phyloP scores from a whole-genome alignment of 2,888 invertebrate species.

The Dryococelus australis region DNA sequence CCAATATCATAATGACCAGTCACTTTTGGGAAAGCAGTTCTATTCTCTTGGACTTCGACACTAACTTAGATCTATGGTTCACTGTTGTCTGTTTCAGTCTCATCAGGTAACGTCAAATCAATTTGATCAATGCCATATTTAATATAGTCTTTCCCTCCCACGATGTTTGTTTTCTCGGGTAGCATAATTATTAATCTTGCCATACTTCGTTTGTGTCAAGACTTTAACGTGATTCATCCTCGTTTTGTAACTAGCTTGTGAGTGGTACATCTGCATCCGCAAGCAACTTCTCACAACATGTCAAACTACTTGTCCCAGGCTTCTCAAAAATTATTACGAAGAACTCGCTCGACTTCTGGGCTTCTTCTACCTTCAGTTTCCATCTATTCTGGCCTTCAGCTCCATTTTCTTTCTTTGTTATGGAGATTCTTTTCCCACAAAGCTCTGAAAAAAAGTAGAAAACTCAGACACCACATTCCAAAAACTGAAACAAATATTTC shows the following conservation, averaged over 20 bases:
- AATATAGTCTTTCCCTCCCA: neutral
- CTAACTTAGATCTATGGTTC: neutral
- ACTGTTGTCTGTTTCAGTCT: neutral
- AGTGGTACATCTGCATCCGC: neutral
- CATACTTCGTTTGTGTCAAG: neutral
- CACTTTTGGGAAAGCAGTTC: neutral
- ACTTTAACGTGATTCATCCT: conserved; percentile 3
- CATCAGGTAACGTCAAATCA: neutral
- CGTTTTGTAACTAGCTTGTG: neutral
- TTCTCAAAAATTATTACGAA: neutral
- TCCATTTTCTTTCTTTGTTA: neutral
- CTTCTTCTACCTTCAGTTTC: neutral
- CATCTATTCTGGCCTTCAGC: neutral
- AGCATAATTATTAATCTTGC: neutral
- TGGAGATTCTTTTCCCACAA: neutral
- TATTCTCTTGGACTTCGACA: neutral
- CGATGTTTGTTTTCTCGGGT: neutral
- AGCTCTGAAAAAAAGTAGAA: neutral
- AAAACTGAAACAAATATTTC: too few relatives aligned
- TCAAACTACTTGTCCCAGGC: neutral
- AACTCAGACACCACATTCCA: too few relatives aligned
- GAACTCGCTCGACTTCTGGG: neutral
- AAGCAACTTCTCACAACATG: neutral
- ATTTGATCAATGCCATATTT: neutral
- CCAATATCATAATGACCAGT: neutral